Evolutionary conservation across 2,888 invertebrate species (phyloP), one percentile per base, ranked within the genome.

Genomic region (Pterobdella sp.): DNA sequence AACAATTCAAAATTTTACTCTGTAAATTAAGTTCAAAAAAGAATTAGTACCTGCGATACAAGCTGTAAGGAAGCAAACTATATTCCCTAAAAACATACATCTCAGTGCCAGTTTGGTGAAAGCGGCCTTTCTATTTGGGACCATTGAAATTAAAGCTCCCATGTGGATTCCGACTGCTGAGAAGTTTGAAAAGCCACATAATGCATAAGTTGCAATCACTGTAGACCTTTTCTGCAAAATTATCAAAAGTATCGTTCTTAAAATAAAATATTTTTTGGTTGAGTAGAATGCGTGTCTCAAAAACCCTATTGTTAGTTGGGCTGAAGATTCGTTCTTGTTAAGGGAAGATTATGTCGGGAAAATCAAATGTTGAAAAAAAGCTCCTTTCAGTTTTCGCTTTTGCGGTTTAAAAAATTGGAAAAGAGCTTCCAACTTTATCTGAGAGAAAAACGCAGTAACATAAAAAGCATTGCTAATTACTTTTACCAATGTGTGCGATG

Each of bases 41-140:
- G n/a, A n/a, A n/a, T n/a, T n/a, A n/a, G n/a, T n/a, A 56, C 60
- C 60, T n/a, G 60, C 60, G n/a, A 56, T 56, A 26, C 60, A 56
- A 22, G 60, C 60, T 22, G 60, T 56, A 3, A 56, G n/a, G 26
- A 56, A 56, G 60, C 60, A 56, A 22, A 26, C 60, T n/a, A 56
- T 26, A 22, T 56, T 56, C n/a, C 60, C 60, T 4, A 26, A 26
- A 3, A 56, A 10, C 60, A 56, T 56, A 3, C n/a, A 26, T 56
- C 60, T 4, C 3, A 56, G 18, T 4, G 60, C 60, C n/a, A 56
- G 60, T 3, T 3, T 3, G 60, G 60, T n/a, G 60, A 56, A 56
- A 22, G 60, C 60, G 4, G 60, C 4, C n/a, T 56, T 56, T 22
- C 60, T 4, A 26, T 56, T 56, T 3, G 60, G 60, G 2, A 56